Evolutionary conservation across 2,113 vertebrate species (phyloP), one percentile per base, ranked within the genome.

Genomic region (Neomonachus schauinslandi): DNA sequence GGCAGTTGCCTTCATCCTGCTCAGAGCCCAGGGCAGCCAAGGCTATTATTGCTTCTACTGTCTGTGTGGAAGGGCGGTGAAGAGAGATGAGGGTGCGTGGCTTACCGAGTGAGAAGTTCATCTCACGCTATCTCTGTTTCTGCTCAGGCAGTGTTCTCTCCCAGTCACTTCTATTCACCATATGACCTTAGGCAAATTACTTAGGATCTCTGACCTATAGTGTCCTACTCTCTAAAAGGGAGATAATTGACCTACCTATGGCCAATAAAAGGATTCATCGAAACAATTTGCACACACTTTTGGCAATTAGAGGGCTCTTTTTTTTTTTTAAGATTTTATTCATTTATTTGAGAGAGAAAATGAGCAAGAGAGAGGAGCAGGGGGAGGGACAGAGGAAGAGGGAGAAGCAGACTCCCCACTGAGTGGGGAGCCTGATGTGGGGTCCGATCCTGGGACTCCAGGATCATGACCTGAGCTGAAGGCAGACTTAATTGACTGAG

Each of bases 221-320:
- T 26, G 28, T 81, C 24, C 59, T 51, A 55, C 21, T 81, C 39
- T 97, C 79, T 81, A 86, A 67, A 49, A 49, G 57, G 36, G 24
- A 94, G 57, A 88, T 55, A 92, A 94, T 81, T 91, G 93, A 91
- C 39, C 74, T 69, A 49, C 31, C 26, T 55, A 49, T 14, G 33
- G 12, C 26, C 82, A 65, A 74, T 59, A 42, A 82, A 59, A 93
- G 11, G 12, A 92, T 86, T 85, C 61, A 72, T 13, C 86, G 33
- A 97, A 89, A 91, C 53, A 87, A 71, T 74, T 71, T 18, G 26
- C 57, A 82, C 92, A 93, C 22, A 85, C 59, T 65, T 90, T n/a
- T 36, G 72, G 42, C 31, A 96, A 74, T 51, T 72, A 65, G 19
- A 22, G 5, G 26, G 63, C 55, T 86, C 53, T 65, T 16, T 65